Evolutionary conservation across 2,888 invertebrate genomes (phyloP).

Genomic region (Orthosia gothica): DNA sequence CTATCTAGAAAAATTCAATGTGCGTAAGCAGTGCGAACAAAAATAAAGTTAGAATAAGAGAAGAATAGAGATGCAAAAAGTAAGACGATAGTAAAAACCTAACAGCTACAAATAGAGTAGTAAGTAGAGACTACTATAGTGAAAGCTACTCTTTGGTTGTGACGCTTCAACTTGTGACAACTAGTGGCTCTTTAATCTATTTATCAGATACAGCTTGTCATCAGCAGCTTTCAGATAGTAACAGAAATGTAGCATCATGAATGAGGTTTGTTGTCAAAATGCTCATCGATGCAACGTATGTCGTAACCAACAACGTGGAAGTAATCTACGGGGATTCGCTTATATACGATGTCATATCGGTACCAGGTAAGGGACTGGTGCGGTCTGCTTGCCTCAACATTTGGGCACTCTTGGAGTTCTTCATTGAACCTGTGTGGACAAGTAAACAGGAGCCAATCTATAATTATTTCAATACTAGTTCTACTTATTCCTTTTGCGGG

Average conservation of each 20-base stretch:
- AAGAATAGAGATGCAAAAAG: conserved; percentile 68
- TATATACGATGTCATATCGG: conserved; percentile 84
- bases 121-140: conserved; percentile 68
- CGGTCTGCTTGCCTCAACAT: conserved; percentile 93
- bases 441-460: conserved; percentile 88
- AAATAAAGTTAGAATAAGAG: conserved; percentile 67
- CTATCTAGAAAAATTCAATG: conserved; percentile 73
- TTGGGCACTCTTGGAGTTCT: conserved; percentile 93
- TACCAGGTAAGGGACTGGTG: conserved; percentile 92
- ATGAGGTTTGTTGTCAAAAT: conserved; percentile 79
- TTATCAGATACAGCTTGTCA: conserved; percentile 81
- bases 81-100: conserved; percentile 65
- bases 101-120: conserved; percentile 65
- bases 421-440: conserved; percentile 92
- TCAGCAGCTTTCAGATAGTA: conserved; percentile 81
- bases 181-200: conserved; percentile 69
- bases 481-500: conserved; percentile 72
- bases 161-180: conserved; percentile 54
- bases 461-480: conserved; percentile 77
- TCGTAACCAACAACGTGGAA: conserved; percentile 79
- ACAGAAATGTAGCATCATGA: conserved; percentile 78
- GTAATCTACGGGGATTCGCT: conserved; percentile 86
- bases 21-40: conserved; percentile 88
- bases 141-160: conserved; percentile 68
- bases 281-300: conserved; percentile 80